Conservation (phyloP, 2,113 vertebrate species). For the Petromus typicus region DNA sequence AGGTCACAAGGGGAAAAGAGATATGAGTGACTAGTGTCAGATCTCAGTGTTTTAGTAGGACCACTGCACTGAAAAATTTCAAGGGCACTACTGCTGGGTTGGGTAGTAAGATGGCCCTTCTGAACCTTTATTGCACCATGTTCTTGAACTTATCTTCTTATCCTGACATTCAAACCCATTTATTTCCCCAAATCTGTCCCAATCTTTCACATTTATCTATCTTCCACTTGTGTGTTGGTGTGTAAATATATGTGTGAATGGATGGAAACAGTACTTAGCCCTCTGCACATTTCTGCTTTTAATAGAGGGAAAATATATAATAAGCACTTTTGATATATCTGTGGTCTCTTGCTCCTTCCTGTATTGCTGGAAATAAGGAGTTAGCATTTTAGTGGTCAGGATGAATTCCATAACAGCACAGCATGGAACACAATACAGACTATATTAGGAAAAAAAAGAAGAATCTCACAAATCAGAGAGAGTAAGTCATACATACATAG, state of each 20-base stretch:
- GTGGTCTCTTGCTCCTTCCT: background rate
- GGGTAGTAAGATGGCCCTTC: background rate
- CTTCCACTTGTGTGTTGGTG: background rate
- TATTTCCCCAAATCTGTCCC: background rate
- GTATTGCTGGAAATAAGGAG: background rate
- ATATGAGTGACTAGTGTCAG: background rate
- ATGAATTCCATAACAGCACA: background rate
- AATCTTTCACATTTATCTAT: background rate
- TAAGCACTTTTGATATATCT: background rate
- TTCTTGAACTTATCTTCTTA: background rate
- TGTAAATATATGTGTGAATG: accelerated
- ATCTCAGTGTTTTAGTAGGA: background rate
- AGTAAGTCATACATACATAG: background rate
- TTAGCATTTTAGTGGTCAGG: background rate
- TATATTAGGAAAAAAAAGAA: background rate
- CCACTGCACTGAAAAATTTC: accelerated
- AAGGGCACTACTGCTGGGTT: background rate
- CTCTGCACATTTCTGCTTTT: background rate
- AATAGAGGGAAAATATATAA: background rate
- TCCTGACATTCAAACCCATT: background rate
- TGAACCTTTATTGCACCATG: accelerated
- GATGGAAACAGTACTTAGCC: background rate
- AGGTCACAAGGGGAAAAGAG: background rate
- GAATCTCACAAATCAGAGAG: background rate
- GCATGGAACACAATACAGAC: background rate